Evolutionary conservation across 2,888 invertebrate species (phyloP).

Genomic region (Macrophya alboannulata): DNA sequence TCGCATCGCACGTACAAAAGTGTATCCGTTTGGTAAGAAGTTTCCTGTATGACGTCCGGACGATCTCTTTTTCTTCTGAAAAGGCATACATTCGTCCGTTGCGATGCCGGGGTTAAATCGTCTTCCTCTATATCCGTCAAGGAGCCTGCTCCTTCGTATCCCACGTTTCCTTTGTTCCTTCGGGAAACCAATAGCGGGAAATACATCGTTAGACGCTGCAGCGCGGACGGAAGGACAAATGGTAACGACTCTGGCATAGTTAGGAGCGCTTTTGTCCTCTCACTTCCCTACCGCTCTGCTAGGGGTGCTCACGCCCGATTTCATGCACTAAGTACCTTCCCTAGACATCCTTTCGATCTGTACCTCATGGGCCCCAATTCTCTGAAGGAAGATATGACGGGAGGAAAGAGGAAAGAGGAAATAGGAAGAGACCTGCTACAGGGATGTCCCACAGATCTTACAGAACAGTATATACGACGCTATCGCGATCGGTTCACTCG

Average conservation of each 20-base stretch:
- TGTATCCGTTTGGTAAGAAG: not conserved
- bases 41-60: constrained; percentile 31
- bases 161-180: constrained; percentile 68
- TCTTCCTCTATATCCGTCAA: constrained; percentile 59
- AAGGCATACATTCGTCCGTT: constrained; percentile 41
- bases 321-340: constrained; percentile 41
- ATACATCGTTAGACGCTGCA: constrained; percentile 72
- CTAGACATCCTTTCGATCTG: constrained; percentile 49
- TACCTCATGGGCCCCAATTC: not conserved
- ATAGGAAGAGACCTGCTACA: constrained; percentile 23
- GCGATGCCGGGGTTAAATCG: constrained; percentile 57
- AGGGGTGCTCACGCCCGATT: constrained; percentile 54
- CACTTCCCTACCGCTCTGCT: constrained; percentile 7
- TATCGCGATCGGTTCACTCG: not conserved
- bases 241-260: constrained; percentile 67
- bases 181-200: constrained; percentile 75
- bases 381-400: not conserved
- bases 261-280: constrained; percentile 49
- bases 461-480: not conserved
- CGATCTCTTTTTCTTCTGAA: not conserved
- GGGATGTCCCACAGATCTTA: constrained; percentile 12
- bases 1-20: constrained; percentile 5
- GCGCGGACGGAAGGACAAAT: constrained; percentile 61
- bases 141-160: constrained; percentile 57
- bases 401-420: constrained; percentile 24